A percentile compares a stretch with the other conserved stretches of the same genome.
Evolutionary conservation across 2,888 invertebrate species (phyloP).

Genomic region (Penaeus monodon): DNA sequence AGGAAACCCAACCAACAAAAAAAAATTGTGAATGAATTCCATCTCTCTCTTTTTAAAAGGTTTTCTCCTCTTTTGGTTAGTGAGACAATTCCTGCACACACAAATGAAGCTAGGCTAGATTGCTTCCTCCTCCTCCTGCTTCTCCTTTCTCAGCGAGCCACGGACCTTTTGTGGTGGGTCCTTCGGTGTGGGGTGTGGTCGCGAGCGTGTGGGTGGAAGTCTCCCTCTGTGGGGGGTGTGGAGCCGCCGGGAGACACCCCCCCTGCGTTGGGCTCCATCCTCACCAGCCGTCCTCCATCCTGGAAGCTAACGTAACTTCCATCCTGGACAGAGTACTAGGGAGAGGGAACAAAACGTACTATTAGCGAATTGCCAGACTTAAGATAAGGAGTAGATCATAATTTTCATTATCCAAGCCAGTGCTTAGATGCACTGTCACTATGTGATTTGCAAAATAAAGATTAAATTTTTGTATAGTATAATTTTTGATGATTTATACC

Average conservation of each 20-base stretch:
- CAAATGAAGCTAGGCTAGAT: no score
- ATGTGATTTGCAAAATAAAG: no score
- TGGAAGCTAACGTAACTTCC: constrained; percentile 64
- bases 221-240: constrained; percentile 65
- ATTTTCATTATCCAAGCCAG: no score
- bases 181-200: constrained; percentile 63
- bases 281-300: constrained; percentile 60
- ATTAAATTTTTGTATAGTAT: no score
- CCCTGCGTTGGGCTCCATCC: constrained; percentile 50
- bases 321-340: constrained; percentile 61
- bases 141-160: neutral
- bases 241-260: constrained; percentile 64
- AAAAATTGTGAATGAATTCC: neutral
- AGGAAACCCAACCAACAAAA: no score
- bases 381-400: no score
- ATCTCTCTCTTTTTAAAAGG: neutral
- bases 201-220: constrained; percentile 58
- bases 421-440: no score
- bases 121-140: no score
- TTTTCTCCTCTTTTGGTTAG: neutral
- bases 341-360: neutral
- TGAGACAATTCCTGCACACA: constrained; percentile 5
- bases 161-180: constrained; percentile 63
- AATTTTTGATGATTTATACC: no score
- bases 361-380: neutral